These are phyloP conservation scores for Parazoanthus darwini DNA, from an alignment of 92 coral and sea anemone species.

Conservation along the genomic window DNA sequence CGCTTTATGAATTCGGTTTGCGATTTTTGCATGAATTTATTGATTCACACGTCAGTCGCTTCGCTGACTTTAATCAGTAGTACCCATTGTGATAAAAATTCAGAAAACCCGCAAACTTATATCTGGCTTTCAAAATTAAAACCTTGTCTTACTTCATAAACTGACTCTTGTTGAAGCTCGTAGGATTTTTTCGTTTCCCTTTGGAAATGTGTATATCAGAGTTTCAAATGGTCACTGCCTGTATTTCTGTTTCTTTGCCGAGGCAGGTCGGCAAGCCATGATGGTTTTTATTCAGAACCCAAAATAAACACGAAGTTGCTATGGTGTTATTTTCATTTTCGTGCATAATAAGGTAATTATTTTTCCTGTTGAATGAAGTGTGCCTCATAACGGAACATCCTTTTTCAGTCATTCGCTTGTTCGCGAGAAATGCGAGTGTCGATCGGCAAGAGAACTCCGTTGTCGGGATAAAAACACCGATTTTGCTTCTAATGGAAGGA, in stretches of 20 bases:
- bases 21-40: not conserved
- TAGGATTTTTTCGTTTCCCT: not conserved
- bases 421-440: not conserved
- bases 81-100: too few relatives aligned
- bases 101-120: not conserved
- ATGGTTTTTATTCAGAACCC: not conserved
- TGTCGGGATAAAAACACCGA: not conserved
- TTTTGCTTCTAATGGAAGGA: not conserved
- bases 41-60: not conserved
- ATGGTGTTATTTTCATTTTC: not conserved
- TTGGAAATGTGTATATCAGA: too few relatives aligned
- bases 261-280: not conserved
- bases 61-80: not conserved
- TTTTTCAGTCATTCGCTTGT: too few relatives aligned
- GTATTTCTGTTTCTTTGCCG: not conserved
- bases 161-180: too few relatives aligned
- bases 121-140: not conserved
- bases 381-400: too few relatives aligned
- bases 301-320: not conserved
- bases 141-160: not conserved
- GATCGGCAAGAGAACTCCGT: too few relatives aligned
- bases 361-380: too few relatives aligned
- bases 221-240: not conserved
- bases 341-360: too few relatives aligned
- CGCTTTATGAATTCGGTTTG: not conserved